Conservation (phyloP, 1,140 invertebrate genomes). For the Drosophila murphyi region DNA sequence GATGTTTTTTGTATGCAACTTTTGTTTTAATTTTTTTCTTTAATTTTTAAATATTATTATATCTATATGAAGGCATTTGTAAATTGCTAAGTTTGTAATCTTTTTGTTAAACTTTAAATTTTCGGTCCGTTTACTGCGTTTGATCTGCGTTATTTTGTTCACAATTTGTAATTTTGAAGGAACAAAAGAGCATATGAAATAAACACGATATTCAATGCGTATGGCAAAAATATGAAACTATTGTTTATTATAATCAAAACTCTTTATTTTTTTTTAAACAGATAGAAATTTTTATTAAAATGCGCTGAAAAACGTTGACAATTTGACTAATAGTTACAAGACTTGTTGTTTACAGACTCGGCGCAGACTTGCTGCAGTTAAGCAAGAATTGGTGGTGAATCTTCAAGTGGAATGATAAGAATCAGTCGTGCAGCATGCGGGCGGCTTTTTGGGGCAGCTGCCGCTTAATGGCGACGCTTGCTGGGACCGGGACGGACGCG, state of each 20-base stretch:
- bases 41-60: not conserved
- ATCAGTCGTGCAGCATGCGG: conserved; percentile 31
- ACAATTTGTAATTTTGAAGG: conserved; percentile 7
- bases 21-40: conserved; percentile 10
- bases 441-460: not conserved
- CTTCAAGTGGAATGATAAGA: conserved; percentile 31
- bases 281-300: conserved; percentile 58
- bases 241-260: not conserved
- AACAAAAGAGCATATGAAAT: conserved; percentile 32
- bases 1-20: conserved; percentile 29
- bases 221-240: not conserved
- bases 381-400: conserved; percentile 44
- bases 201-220: conserved; percentile 40
- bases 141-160: conserved; percentile 14
- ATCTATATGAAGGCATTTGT: conserved; percentile 25
- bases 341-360: conserved; percentile 45
- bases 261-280: conserved; percentile 45
- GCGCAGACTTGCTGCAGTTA: conserved; percentile 11
- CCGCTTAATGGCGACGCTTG: conserved; percentile 74
- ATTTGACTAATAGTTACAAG: conserved; percentile 73
- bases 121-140: conserved; percentile 17
- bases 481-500: conserved; percentile 70
- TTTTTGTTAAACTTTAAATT: conserved; percentile 26
- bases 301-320: conserved; percentile 53
- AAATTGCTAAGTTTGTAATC: conserved; percentile 15